phyloP scores from a whole-genome alignment of 2,797 vertebrate genomes.

The Onychomys torridus region DNA sequence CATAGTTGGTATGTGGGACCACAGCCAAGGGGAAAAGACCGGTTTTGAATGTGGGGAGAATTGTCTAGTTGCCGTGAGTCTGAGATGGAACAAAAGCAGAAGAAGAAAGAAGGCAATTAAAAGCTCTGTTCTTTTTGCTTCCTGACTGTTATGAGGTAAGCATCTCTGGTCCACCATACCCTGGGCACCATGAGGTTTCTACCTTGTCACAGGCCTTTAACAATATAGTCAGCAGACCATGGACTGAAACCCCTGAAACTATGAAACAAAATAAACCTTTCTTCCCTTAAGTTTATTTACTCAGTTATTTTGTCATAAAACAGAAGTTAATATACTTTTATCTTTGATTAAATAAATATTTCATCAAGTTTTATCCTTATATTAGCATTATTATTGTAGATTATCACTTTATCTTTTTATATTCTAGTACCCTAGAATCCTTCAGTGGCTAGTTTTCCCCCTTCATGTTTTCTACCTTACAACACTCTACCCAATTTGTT shows the following conservation, averaged over 20 bases:
- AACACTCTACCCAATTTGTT: neutral
- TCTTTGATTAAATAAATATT: neutral
- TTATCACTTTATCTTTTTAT: neutral
- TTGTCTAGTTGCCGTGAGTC: neutral
- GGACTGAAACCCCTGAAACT: neutral
- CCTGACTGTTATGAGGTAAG: neutral
- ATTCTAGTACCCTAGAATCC: accelerated
- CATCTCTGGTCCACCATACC: neutral
- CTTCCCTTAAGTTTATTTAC: neutral
- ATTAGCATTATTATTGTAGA: neutral
- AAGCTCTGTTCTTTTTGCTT: neutral
- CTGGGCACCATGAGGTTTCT: neutral
- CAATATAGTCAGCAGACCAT: neutral
- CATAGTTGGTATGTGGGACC: neutral
- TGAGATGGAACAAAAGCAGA: neutral
- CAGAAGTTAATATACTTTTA: neutral
- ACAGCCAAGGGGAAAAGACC: neutral
- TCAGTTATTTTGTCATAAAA: neutral
- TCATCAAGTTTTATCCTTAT: neutral
- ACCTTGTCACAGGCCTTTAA: neutral
- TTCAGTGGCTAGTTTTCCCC: neutral
- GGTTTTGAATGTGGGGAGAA: neutral
- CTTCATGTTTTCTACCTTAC: neutral
- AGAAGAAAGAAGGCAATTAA: neutral
- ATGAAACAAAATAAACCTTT: neutral